Base-by-base conservation (phyloP, 1,140 invertebrate genomes). In the Phthorimaea operculella region DNA sequence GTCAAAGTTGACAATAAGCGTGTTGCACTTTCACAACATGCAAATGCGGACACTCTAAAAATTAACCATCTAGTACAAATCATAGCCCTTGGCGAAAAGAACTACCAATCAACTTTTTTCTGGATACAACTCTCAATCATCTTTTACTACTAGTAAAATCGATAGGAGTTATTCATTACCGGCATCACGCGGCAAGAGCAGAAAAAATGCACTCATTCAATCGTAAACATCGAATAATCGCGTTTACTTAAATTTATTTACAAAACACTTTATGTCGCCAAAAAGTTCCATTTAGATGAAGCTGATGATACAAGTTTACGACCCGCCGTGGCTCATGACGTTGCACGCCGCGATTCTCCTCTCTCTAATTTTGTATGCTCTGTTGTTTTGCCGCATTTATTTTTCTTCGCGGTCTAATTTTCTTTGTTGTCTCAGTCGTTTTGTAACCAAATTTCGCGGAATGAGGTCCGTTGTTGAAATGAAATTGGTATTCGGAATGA, bases 371-470 rank as follows among this genome's bases (percentile, higher is more conserved):
- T 76, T 73, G 77, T 80, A 82, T 78, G 78, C 74, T 76, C 64
- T 67, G 69, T 74, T 72, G 71, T 80, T 77, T 76, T 64, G 60
- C 63, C 76, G 72, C 76, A 76, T 83, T 79, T 80, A 79, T 83
- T 83, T 81, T 81, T 81, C 77, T 83, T 76, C 72, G 70, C 74
- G 72, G 76, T 80, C 73, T 83, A 81, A 82, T 83, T 82, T 77
- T 79, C 77, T 74, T 73, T 79, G 74, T 81, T 83, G 78, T 83
- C 78, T 79, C 75, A 65, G 72, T 70, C 74, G 68, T 81, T 81
- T 77, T 76, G 76, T 78, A 83, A 79, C 76, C 78, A 81, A 81
- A 80, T 81, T 83, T 79, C 62, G 62, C 64, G 67, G 63, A 78
- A 81, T 81, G 76, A 76, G 73, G 76, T 81, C 74, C 74, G 71